Conservation (phyloP, 2,113 vertebrate genomes). For the Rhinoptilus africanus region DNA sequence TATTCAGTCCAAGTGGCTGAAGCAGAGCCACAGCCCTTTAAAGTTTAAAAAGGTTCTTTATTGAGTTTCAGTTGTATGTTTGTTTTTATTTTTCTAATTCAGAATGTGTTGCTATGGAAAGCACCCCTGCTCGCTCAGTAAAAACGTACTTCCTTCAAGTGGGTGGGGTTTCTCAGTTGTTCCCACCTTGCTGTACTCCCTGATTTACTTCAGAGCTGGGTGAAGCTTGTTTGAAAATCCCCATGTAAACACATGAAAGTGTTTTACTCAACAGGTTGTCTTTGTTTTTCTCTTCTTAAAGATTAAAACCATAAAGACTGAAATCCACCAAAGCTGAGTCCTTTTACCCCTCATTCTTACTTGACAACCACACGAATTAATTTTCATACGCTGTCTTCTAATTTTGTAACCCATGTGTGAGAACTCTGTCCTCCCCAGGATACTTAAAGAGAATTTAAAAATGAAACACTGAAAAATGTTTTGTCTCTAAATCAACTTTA, state of each 20-base stretch:
- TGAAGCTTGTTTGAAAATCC: background rate
- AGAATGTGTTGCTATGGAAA: background rate
- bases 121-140: background rate
- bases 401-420: background rate
- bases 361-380: background rate
- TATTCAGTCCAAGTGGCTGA: background rate
- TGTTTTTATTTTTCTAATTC: background rate
- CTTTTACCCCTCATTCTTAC: background rate
- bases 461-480: background rate
- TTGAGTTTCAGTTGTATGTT: background rate
- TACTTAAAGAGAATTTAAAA: background rate
- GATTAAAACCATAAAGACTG: background rate
- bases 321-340: background rate
- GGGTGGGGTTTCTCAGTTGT: background rate
- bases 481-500: background rate
- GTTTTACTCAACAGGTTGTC: background rate
- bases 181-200: background rate
- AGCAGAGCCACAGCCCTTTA: background rate
- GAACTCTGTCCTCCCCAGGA: background rate
- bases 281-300: background rate
- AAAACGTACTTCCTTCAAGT: background rate
- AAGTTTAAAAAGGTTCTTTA: background rate
- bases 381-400: background rate
- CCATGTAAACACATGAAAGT: background rate
- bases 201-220: background rate